Evolutionary conservation across 1,140 invertebrate species (phyloP).

Genomic region (Lanistes nyassanus): DNA sequence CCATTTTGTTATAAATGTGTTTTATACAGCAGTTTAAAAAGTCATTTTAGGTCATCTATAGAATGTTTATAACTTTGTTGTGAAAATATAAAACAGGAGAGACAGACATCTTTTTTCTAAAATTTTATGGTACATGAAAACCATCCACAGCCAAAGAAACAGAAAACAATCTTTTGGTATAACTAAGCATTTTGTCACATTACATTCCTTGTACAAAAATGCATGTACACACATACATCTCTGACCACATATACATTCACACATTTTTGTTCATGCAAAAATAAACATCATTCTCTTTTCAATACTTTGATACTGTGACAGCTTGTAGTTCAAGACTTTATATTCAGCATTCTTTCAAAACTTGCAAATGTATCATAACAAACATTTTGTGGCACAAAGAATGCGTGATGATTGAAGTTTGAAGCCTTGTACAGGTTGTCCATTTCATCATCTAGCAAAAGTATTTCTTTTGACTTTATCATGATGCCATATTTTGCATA

Average conservation of each 20-base stretch:
- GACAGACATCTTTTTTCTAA: neutral
- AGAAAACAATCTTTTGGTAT: neutral
- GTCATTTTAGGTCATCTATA: too few species aligned
- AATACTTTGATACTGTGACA: neutral
- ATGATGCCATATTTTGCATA: slow-evolving; percentile 43
- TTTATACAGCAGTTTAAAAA: too few species aligned
- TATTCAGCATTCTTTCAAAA: slow-evolving; percentile 34
- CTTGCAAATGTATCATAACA: slow-evolving; percentile 45
- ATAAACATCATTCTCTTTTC: neutral
- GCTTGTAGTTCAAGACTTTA: slow-evolving; percentile 5
- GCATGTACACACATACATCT: neutral
- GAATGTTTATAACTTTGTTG: too few species aligned
- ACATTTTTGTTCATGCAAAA: slow-evolving; percentile 15
- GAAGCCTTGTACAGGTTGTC: slow-evolving; percentile 50
- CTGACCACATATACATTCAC: neutral
- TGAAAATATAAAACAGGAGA: too few species aligned
- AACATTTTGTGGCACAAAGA: slow-evolving; percentile 49
- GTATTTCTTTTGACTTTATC: slow-evolving; percentile 50
- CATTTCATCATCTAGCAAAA: slow-evolving; percentile 57
- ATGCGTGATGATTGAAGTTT: slow-evolving; percentile 52
- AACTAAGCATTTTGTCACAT: neutral
- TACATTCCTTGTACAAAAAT: neutral
- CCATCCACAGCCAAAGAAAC: too few species aligned
- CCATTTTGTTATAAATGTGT: neutral
- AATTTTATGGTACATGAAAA: neutral